phyloP scores from a whole-genome alignment of 2,797 vertebrate genomes.

The Lepus oiostolus region DNA sequence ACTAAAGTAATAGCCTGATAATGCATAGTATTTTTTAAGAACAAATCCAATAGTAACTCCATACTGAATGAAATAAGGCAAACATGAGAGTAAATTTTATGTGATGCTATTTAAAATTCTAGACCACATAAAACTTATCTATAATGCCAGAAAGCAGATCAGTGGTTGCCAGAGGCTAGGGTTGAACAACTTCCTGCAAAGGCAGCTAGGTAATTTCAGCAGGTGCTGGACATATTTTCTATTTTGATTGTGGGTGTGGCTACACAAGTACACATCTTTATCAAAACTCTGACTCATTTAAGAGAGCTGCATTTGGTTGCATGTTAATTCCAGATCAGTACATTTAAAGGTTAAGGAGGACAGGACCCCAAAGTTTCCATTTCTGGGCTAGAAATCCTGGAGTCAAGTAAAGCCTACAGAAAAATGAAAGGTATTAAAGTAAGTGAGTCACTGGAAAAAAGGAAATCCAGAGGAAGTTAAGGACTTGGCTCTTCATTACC shows the following conservation, averaged over 20 bases:
- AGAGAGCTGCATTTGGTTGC: no score
- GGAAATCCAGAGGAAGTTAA: not conserved
- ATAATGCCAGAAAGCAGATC: not conserved
- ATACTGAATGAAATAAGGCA: conserved; percentile 30
- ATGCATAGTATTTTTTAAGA: not conserved
- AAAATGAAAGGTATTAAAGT: conserved; percentile 14
- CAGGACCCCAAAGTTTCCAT: not conserved
- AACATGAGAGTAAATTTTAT: not conserved
- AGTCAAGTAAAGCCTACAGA: not conserved
- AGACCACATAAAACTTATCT: not conserved
- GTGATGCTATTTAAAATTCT: conserved; percentile 26
- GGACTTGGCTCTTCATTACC: not conserved
- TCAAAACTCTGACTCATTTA: not conserved
- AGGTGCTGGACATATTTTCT: not conserved
- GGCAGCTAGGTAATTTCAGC: not conserved
- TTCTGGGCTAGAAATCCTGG: not conserved
- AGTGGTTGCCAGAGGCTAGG: not conserved
- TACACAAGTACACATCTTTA: not conserved
- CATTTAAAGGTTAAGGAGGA: not conserved
- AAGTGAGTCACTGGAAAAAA: not conserved
- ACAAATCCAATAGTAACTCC: not conserved
- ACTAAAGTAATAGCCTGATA: not conserved
- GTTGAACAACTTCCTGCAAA: not conserved
- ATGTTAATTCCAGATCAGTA: no score
- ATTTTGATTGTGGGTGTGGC: not conserved